Percentiles rank a stretch among this genome's conserved stretches.
Conservation (phyloP, 1,140 invertebrate species). For the Belonocnema kinseyi region DNA sequence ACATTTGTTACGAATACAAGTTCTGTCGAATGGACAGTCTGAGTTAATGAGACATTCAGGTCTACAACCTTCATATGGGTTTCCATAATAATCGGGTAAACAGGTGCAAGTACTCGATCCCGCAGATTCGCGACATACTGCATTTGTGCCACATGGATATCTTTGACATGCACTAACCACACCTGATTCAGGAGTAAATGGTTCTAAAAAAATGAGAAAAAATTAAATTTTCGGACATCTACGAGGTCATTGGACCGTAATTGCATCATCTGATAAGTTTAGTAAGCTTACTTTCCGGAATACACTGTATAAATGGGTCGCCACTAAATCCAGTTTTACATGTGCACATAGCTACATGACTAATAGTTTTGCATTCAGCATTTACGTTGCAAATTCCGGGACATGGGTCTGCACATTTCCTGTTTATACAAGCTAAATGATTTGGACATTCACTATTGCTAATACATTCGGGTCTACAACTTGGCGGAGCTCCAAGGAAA, state of each 20-base stretch:
- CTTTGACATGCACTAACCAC: slow-evolving; percentile 78
- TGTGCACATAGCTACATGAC: slow-evolving; percentile 79
- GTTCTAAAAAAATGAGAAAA: slow-evolving; percentile 33
- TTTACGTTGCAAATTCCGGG: slow-evolving; percentile 75
- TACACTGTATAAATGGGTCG: slow-evolving; percentile 84
- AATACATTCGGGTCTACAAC: slow-evolving; percentile 77
- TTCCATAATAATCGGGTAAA: slow-evolving; percentile 83
- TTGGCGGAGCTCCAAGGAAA: slow-evolving; percentile 73
- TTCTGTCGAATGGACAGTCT: slow-evolving; percentile 82
- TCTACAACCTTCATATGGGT: slow-evolving; percentile 85
- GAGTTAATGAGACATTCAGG: slow-evolving; percentile 83
- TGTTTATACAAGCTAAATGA: slow-evolving; percentile 76
- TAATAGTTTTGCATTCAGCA: slow-evolving; percentile 82
- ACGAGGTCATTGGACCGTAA: background rate
- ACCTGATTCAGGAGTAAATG: slow-evolving; percentile 29
- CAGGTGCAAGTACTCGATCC: slow-evolving; percentile 83
- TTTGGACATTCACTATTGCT: slow-evolving; percentile 76
- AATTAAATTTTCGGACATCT: background rate
- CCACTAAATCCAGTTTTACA: slow-evolving; percentile 82
- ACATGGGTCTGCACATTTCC: slow-evolving; percentile 79
- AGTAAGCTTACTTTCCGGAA: slow-evolving; percentile 73
- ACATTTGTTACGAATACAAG: slow-evolving; percentile 83
- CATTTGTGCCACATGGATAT: slow-evolving; percentile 85
- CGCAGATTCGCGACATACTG: slow-evolving; percentile 81
- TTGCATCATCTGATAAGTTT: slow-evolving; percentile 32